A percentile compares a stretch with the other conserved stretches of the same genome.
Evolutionary conservation across 1,140 invertebrate genomes (phyloP).

Genomic region (Drosophila santomea): DNA sequence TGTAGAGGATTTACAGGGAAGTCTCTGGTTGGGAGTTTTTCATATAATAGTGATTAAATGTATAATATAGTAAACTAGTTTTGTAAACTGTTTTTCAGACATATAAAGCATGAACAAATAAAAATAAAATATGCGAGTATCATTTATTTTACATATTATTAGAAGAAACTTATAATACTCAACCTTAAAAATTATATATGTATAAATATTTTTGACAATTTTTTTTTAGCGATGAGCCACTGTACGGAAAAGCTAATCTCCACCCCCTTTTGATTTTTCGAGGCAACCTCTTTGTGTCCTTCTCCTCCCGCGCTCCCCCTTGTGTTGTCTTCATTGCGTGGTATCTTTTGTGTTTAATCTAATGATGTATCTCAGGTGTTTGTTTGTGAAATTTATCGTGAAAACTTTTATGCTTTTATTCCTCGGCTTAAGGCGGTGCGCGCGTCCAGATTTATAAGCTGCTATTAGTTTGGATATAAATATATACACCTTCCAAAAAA

Average conservation of each 20-base stretch:
- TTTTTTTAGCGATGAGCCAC: background rate
- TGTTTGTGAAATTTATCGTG: slow-evolving; percentile 83
- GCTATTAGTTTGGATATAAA: slow-evolving; percentile 77
- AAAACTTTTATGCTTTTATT: slow-evolving; percentile 78
- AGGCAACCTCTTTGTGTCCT: slow-evolving; percentile 20
- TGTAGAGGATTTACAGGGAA: slow-evolving; percentile 4
- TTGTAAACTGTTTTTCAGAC: too few species aligned
- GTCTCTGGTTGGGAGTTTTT: too few species aligned
- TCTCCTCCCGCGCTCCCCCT: background rate
- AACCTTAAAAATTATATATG: background rate
- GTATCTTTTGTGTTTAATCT: slow-evolving; percentile 80
- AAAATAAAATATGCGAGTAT: too few species aligned
- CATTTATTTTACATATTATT: background rate
- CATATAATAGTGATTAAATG: too few species aligned
- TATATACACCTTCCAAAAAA: slow-evolving; percentile 20
- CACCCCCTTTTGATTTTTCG: slow-evolving; percentile 5
- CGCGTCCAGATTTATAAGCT: slow-evolving; percentile 66
- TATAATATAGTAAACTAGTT: too few species aligned
- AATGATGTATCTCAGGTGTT: slow-evolving; percentile 83
- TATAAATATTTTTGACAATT: background rate
- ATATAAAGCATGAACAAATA: too few species aligned
- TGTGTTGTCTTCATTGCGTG: slow-evolving; percentile 47
- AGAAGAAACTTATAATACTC: background rate
- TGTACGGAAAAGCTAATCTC: slow-evolving; percentile 21
- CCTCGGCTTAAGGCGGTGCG: slow-evolving; percentile 69